Percentiles rank a stretch among this genome's conserved stretches.
Conservation (phyloP, 1,140 invertebrate genomes). For the Eumaeus atala region DNA sequence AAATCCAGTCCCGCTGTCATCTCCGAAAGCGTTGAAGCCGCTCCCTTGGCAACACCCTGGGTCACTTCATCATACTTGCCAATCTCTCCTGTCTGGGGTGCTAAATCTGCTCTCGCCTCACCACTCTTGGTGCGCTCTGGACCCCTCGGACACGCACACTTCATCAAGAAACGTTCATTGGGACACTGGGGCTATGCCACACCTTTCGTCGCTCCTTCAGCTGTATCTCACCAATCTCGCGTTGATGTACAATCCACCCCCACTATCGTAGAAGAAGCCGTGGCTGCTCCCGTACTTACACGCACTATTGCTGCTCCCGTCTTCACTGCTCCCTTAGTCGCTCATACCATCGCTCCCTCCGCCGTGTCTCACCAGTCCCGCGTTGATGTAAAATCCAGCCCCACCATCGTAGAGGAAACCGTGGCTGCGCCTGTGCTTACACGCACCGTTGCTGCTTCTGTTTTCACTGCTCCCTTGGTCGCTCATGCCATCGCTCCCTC, state of each 20-base stretch:
- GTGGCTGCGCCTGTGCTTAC: too few relatives aligned
- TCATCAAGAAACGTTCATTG: conserved; percentile 48
- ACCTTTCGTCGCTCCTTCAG: conserved; percentile 38
- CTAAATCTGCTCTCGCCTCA: conserved; percentile 20
- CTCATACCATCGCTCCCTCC: conserved; percentile 41
- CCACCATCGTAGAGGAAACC: conserved; percentile 31
- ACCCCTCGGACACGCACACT: conserved; percentile 38
- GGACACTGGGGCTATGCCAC: conserved; percentile 34
- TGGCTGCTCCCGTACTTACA: conserved; percentile 36
- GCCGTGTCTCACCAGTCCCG: conserved; percentile 32
- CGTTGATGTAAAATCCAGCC: conserved; percentile 17
- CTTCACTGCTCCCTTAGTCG: conserved; percentile 34
- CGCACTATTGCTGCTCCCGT: conserved; percentile 44
- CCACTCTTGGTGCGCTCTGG: conserved; percentile 29
- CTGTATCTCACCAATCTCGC: conserved; percentile 61
- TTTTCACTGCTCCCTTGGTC: too few relatives aligned
- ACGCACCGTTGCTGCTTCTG: too few relatives aligned
- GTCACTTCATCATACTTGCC: too few relatives aligned
- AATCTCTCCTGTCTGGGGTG: too few relatives aligned
- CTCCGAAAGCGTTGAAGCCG: conserved; percentile 15
- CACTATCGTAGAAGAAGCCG: conserved; percentile 47
- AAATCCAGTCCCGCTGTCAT: conserved; percentile 35
- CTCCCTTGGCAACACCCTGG: too few relatives aligned
- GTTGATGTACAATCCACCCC: conserved; percentile 58
- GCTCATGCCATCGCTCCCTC: conserved; percentile 24